Conservation (phyloP, 1,140 invertebrate species). For the Lepidurus apus region DNA sequence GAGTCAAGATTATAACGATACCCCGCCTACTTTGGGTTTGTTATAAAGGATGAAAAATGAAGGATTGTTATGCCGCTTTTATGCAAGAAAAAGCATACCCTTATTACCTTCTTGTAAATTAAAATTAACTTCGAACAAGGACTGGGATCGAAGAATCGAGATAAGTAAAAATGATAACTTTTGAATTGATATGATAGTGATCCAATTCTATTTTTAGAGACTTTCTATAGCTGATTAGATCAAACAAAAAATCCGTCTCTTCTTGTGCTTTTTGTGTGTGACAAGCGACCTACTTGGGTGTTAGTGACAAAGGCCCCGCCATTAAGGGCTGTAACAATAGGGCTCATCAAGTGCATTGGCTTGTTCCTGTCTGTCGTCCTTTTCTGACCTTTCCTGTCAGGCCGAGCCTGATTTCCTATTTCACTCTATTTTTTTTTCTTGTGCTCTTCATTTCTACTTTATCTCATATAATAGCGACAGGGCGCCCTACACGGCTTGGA, state of each 20-base stretch:
- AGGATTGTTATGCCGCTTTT: too few species aligned
- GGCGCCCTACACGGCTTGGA: slow-evolving; percentile 31
- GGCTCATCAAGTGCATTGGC: background rate
- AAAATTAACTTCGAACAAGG: too few species aligned
- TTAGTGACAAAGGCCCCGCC: background rate
- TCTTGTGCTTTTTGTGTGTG: background rate
- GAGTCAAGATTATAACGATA: too few species aligned
- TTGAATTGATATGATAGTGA: too few species aligned
- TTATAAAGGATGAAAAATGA: too few species aligned
- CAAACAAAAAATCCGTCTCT: background rate
- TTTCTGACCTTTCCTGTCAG: background rate
- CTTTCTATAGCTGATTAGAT: background rate
- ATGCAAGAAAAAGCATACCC: too few species aligned
- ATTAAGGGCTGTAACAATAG: slow-evolving; percentile 13
- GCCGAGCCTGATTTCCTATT: background rate
- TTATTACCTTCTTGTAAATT: too few species aligned
- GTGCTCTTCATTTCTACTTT: background rate
- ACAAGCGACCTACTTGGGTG: background rate
- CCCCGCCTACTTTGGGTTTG: too few species aligned
- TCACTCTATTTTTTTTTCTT: background rate
- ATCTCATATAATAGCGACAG: slow-evolving; percentile 13
- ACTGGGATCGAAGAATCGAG: too few species aligned
- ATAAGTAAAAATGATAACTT: too few species aligned
- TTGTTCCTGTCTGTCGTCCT: background rate
- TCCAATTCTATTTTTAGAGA: background rate